Conservation (phyloP, 2,113 vertebrate genomes). For the Indicator maculatus region DNA sequence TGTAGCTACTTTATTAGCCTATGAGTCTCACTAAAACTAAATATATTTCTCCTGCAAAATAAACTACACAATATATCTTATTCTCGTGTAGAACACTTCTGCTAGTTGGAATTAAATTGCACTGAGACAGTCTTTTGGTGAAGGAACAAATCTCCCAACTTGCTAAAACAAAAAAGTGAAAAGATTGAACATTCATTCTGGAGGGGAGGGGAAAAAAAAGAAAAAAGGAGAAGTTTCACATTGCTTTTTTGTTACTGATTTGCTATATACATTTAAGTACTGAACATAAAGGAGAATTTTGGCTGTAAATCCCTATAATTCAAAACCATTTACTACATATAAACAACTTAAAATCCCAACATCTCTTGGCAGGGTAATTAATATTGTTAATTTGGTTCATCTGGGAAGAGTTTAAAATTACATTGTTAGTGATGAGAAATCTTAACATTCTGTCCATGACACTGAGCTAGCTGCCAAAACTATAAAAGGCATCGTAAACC, state of each 20-base stretch:
- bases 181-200: not conserved
- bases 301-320: not conserved
- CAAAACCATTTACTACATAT: not conserved
- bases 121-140: constrained; percentile 2
- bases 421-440: not conserved
- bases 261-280: not conserved
- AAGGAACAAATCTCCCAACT: constrained; percentile 5
- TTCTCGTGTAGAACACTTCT: not conserved
- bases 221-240: not conserved
- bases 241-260: not conserved
- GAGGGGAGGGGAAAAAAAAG: not conserved
- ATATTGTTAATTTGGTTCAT: constrained; percentile 26
- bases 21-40: not conserved
- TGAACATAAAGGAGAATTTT: not conserved
- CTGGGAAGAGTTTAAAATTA: constrained; percentile 14
- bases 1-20: constrained; percentile 7
- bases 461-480: not conserved
- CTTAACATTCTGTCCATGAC: not conserved
- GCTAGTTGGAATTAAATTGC: constrained; percentile 10
- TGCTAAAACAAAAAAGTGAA: not conserved
- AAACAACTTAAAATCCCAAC: not conserved
- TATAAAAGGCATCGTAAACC: constrained; percentile 34
- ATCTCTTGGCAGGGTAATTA: constrained; percentile 25
- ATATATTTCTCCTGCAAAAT: not conserved
- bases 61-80: constrained; percentile 10